Conservation (phyloP, 2,113 vertebrate species). For the Tragulus kanchil region DNA sequence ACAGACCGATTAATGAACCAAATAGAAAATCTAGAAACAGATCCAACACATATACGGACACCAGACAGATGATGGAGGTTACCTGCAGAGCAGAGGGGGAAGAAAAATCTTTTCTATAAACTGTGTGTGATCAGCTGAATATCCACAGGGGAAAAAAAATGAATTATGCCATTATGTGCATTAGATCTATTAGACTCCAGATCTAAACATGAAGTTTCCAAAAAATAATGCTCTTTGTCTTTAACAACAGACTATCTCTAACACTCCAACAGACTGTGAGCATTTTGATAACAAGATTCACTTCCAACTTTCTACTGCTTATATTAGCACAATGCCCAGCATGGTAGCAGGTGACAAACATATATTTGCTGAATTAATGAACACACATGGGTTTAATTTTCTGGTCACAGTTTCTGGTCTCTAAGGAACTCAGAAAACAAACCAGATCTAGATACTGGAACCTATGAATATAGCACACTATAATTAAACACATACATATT, state of each 20-base stretch:
- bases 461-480: not conserved
- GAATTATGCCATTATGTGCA: not conserved
- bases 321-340: not conserved
- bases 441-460: slow-evolving; percentile 22
- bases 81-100: not conserved
- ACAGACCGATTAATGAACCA: not conserved
- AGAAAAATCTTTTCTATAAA: not conserved
- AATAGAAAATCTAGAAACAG: slow-evolving; percentile 38
- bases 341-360: not conserved
- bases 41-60: not conserved
- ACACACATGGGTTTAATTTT: not conserved
- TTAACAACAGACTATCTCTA: slow-evolving; percentile 9
- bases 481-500: slow-evolving; percentile 40
- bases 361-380: slow-evolving; percentile 38
- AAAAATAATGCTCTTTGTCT: slow-evolving; percentile 41
- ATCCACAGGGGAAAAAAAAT: not conserved
- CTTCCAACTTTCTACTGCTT: slow-evolving; percentile 11
- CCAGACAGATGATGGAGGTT: not conserved
- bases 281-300: not conserved
- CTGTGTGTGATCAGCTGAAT: not conserved
- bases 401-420: not conserved
- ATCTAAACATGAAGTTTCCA: slow-evolving; percentile 24
- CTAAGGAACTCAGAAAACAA: slow-evolving; percentile 60
- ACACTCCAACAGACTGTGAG: not conserved
- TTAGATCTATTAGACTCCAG: not conserved